Evolutionary conservation across 2,797 vertebrate genomes (phyloP).

Genomic region (Emydoidea blandingii): DNA sequence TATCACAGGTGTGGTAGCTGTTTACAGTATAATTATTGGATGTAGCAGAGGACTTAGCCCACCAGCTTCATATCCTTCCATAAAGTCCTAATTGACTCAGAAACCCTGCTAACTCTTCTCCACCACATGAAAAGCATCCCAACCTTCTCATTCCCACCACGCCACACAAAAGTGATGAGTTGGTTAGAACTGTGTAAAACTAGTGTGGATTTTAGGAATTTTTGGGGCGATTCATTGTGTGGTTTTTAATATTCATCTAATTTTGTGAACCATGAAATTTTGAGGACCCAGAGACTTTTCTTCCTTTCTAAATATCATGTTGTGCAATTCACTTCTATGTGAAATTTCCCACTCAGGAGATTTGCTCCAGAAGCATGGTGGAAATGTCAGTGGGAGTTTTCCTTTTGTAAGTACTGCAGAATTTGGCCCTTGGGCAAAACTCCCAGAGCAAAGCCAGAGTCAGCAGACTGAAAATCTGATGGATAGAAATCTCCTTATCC

Average conservation of each 20-base stretch:
- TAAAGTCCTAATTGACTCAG: too few species aligned
- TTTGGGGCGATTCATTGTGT: background rate
- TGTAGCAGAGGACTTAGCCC: too few species aligned
- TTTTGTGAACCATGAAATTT: background rate
- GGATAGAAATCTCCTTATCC: background rate
- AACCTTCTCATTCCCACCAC: background rate
- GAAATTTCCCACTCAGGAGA: background rate
- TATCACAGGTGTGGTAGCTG: background rate
- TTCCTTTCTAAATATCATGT: background rate
- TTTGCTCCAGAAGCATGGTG: background rate
- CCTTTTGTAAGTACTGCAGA: background rate
- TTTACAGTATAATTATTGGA: background rate
- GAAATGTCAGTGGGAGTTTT: background rate
- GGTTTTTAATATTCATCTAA: background rate
- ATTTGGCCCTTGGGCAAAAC: background rate
- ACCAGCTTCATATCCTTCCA: too few species aligned
- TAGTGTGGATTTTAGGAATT: background rate
- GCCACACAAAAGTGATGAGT: background rate
- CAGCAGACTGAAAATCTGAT: background rate
- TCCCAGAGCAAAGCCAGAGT: background rate
- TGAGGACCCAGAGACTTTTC: background rate
- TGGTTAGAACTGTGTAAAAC: background rate
- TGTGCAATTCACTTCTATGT: background rate
- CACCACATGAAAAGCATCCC: background rate
- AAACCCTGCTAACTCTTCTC: background rate